Conservation (phyloP, 2,113 vertebrate genomes). For the Cololabis saira region DNA sequence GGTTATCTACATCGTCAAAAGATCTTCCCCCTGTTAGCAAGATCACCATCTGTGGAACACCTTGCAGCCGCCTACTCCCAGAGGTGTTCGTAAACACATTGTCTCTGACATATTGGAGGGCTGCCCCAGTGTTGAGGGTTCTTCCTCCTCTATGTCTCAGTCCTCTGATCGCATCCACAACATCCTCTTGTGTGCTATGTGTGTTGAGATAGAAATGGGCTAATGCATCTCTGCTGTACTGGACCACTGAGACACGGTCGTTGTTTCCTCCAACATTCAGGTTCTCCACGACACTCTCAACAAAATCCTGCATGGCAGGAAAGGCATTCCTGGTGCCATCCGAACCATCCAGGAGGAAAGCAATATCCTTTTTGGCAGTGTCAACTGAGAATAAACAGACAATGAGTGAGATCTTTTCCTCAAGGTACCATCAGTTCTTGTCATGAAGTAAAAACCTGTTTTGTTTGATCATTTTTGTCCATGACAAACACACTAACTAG, state of each 20-base stretch:
- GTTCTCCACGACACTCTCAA: conserved; percentile 52
- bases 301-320: conserved; percentile 55
- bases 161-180: neutral
- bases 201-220: conserved; percentile 88
- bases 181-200: conserved; percentile 82
- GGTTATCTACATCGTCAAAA: conserved; percentile 34
- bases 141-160: neutral
- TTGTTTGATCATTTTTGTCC: too few relatives aligned
- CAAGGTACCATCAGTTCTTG: neutral
- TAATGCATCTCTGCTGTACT: conserved; percentile 76
- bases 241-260: conserved; percentile 76
- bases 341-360: too few relatives aligned
- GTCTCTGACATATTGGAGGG: conserved; percentile 67
- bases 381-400: too few relatives aligned
- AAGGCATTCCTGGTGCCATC: too few relatives aligned
- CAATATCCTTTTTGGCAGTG: conserved; percentile 32
- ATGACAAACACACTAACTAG: too few relatives aligned
- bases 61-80: conserved; percentile 83
- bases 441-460: too few relatives aligned
- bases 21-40: too few relatives aligned
- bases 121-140: conserved; percentile 40
- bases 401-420: neutral
- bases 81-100: conserved; percentile 57
- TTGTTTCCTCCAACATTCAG: conserved; percentile 84
- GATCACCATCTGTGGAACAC: conserved; percentile 73